These are phyloP conservation scores for Melanogrammus aeglefinus DNA, from an alignment of 2,797 vertebrate genomes.

Conservation along the genomic window DNA sequence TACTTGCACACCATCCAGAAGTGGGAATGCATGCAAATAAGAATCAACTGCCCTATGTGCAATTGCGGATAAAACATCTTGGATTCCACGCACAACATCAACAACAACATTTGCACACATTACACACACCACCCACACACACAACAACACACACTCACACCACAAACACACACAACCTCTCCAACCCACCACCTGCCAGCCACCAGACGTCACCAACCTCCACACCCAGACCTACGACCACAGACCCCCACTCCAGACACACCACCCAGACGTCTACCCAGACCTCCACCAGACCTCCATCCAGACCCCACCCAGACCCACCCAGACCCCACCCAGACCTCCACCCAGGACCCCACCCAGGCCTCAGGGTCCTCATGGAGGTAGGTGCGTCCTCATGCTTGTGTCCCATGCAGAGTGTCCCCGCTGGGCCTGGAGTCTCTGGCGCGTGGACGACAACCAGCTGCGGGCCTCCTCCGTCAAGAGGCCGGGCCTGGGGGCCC, in stretches of 20 bases:
- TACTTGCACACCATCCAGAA: background rate
- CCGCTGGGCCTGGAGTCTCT: slow-evolving; percentile 91
- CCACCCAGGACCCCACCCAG: background rate
- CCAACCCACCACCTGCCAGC: background rate
- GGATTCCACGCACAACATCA: background rate
- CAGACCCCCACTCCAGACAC: background rate
- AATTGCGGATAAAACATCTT: background rate
- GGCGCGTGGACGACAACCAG: slow-evolving; percentile 83
- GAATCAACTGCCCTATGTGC: background rate
- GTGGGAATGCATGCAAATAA: background rate
- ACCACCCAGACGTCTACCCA: background rate
- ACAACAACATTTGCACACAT: slow-evolving; percentile 24
- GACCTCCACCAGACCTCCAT: background rate
- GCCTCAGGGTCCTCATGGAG: too few species aligned
- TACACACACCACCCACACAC: background rate
- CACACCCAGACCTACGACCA: too few species aligned
- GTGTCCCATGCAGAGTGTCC: slow-evolving; percentile 78
- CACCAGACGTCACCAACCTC: too few species aligned
- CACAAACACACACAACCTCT: too few species aligned
- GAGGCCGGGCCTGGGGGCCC: slow-evolving; percentile 83
- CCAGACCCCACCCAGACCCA: too few species aligned
- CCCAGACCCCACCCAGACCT: too few species aligned
- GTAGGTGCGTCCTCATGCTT: background rate
- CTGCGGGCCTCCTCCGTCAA: slow-evolving; percentile 83
- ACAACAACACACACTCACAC: too few species aligned